Percentiles rank a stretch among this genome's conserved stretches.
These are phyloP conservation scores for Odobenus rosmarus DNA, from an alignment of 2,113 vertebrate genomes.

Conservation along the genomic window DNA sequence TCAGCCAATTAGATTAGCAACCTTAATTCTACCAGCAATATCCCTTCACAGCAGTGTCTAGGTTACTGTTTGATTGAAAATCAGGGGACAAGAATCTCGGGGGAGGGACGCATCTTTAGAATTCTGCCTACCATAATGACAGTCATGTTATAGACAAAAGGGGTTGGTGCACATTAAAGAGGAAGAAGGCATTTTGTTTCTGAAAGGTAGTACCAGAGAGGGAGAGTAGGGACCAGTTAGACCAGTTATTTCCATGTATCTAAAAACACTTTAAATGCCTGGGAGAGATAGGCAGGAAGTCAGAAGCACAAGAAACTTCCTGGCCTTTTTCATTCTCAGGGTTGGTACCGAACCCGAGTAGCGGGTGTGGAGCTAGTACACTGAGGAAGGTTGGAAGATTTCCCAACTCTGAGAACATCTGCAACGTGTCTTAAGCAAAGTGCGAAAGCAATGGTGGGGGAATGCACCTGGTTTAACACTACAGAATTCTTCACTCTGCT, in stretches of 20 bases:
- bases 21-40: not conserved
- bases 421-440: not conserved
- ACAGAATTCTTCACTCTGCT: not conserved
- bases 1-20: not conserved
- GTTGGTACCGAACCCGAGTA: not conserved
- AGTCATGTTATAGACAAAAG: not conserved
- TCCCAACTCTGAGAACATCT: not conserved
- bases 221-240: not conserved
- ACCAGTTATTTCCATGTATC: not conserved
- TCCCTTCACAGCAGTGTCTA: not conserved
- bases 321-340: not conserved
- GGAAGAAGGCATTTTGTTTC: not conserved
- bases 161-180: not conserved
- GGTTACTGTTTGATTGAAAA: not conserved
- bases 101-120: not conserved
- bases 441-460: not conserved
- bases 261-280: not conserved
- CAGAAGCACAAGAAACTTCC: not conserved
- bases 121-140: not conserved
- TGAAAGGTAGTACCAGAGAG: not conserved
- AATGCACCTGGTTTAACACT: not conserved
- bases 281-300: not conserved
- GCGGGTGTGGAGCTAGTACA: not conserved
- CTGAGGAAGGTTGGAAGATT: not conserved
- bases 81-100: not conserved